These are phyloP conservation scores for Drosophila falleni DNA, from an alignment of 2,888 invertebrate genomes.

Conservation along the genomic window DNA sequence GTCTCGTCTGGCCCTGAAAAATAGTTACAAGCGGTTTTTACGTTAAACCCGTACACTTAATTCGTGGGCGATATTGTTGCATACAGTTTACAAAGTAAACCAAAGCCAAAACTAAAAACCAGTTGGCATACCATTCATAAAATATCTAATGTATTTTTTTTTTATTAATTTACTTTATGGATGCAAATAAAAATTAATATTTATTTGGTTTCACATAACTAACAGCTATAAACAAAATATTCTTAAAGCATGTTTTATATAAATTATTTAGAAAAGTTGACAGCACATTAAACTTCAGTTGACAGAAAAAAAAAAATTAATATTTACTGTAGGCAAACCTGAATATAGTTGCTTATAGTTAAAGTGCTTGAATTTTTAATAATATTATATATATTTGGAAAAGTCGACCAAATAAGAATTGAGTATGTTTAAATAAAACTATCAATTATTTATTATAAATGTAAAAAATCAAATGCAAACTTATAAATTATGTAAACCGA, in stretches of 20 bases:
- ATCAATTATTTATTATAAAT: too few relatives aligned
- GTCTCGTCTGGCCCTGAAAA: constrained; percentile 47
- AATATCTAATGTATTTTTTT: constrained; percentile 7
- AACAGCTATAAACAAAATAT: neutral
- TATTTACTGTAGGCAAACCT: neutral
- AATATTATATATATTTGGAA: neutral
- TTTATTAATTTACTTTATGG: neutral
- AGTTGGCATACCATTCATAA: constrained; percentile 30
- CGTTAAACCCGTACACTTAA: constrained; percentile 28
- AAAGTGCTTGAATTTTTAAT: neutral
- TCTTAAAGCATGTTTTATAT: neutral
- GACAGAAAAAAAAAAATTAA: neutral
- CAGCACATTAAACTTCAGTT: constrained; percentile 1
- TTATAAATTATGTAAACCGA: too few relatives aligned
- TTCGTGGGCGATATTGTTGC: constrained; percentile 40
- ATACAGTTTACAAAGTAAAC: constrained; percentile 5
- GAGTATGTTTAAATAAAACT: neutral
- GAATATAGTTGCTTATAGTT: neutral
- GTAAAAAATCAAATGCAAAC: too few relatives aligned
- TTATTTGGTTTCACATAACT: neutral
- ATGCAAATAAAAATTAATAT: constrained; percentile 6
- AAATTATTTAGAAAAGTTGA: neutral
- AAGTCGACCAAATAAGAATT: too few relatives aligned
- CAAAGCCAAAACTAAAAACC: constrained; percentile 18
- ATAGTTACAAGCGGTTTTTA: constrained; percentile 31